These are phyloP conservation scores for Hetaerina titia DNA, from an alignment of 2,888 invertebrate genomes.

Conservation along the genomic window DNA sequence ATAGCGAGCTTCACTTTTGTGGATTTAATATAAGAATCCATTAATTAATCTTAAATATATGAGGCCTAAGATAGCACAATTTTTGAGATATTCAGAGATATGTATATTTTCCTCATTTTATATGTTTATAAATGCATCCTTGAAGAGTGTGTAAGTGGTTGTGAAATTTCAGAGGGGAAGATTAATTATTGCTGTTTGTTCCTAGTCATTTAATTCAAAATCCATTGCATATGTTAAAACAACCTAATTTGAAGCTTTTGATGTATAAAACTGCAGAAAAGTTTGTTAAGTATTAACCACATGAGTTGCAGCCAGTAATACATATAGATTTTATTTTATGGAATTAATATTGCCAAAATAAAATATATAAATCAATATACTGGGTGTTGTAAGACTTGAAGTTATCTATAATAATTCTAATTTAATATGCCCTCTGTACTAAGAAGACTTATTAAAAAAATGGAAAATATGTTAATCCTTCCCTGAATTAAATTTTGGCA, in stretches of 20 bases:
- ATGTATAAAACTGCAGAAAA: neutral
- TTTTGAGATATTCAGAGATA: neutral
- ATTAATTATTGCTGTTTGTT: neutral
- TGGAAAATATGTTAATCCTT: no score
- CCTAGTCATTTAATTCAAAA: neutral
- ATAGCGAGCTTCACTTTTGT: constrained; percentile 1
- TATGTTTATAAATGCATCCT: neutral
- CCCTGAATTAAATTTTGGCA: no score
- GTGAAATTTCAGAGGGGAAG: neutral
- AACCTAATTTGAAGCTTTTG: neutral
- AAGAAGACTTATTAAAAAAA: no score
- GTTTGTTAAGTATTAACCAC: neutral
- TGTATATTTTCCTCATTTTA: constrained; percentile 1
- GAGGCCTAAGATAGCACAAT: constrained; percentile 17
- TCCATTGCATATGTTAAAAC: neutral
- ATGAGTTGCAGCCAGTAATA: neutral
- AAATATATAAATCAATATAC: neutral
- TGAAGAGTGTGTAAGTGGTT: neutral
- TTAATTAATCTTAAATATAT: neutral
- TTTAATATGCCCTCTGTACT: no score
- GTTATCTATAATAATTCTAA: neutral
- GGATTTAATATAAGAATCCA: neutral
- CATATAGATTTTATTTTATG: neutral
- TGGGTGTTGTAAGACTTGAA: neutral
- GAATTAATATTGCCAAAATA: neutral